phyloP scores from a whole-genome alignment of 92 coral and sea anemone species.

The Epizoanthus rinbou region DNA sequence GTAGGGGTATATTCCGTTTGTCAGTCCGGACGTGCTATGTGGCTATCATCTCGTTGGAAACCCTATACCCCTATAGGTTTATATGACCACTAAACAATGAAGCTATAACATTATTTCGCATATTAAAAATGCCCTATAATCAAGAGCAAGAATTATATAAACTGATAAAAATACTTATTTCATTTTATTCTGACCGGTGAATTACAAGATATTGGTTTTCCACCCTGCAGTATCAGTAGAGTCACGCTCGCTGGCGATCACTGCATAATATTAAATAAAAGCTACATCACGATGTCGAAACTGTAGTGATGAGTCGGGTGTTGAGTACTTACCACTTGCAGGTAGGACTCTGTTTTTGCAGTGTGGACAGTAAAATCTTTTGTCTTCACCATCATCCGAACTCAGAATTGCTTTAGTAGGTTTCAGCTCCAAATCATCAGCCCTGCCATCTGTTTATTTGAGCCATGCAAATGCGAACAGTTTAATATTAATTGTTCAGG shows the following conservation, averaged over 20 bases:
- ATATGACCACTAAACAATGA: background rate
- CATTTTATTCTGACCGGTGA: too few relatives aligned
- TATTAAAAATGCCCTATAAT: background rate
- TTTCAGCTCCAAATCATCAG: slow-evolving; percentile 40
- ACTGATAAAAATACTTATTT: too few relatives aligned
- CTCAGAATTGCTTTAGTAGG: slow-evolving; percentile 13
- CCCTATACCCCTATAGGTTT: background rate
- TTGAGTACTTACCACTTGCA: slow-evolving; percentile 50
- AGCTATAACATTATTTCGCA: background rate
- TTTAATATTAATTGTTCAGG: background rate
- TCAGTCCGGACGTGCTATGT: too few relatives aligned
- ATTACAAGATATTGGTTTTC: too few relatives aligned
- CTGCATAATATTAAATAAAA: background rate
- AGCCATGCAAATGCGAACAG: slow-evolving; percentile 5
- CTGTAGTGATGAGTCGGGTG: background rate
- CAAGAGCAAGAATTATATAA: background rate
- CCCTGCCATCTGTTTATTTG: slow-evolving; percentile 41
- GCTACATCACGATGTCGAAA: too few relatives aligned
- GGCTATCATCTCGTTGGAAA: background rate
- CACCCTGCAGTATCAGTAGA: too few relatives aligned
- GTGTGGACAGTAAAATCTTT: slow-evolving; percentile 64
- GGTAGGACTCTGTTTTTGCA: slow-evolving; percentile 59
- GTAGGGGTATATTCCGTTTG: background rate
- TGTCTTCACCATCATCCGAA: slow-evolving; percentile 48
- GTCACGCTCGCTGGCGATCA: background rate